phyloP scores from a whole-genome alignment of 2,888 invertebrate species.

The Holacanthella duospinosa region DNA sequence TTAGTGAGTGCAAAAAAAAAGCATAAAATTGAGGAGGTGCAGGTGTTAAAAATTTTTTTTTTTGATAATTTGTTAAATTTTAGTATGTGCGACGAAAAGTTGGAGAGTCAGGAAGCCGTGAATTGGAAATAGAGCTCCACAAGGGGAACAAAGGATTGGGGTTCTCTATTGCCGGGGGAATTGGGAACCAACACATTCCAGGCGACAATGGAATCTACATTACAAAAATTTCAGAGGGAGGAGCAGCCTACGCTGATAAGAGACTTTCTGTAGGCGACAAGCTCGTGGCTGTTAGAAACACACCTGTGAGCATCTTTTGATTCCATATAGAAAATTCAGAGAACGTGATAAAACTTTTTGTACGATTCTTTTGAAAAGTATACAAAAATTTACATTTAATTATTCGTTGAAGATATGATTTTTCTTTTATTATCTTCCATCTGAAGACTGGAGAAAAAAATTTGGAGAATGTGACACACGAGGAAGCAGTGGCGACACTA shows the following conservation, averaged over 20 bases:
- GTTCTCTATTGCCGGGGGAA: constrained; percentile 97
- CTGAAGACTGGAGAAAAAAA: constrained; percentile 71
- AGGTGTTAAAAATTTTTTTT: neutral
- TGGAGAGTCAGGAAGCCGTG: constrained; percentile 51
- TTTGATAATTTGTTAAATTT: constrained; percentile 1
- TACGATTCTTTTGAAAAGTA: too few relatives aligned
- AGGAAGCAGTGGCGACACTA: constrained; percentile 89
- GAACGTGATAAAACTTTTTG: too few relatives aligned
- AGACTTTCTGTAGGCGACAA: constrained; percentile 84
- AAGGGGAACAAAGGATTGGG: constrained; percentile 90
- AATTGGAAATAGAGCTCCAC: constrained; percentile 72
- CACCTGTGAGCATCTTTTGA: constrained; percentile 64
- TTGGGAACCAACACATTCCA: constrained; percentile 84
- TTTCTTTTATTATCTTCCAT: neutral
- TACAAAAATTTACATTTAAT: neutral
- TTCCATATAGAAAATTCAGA: too few relatives aligned
- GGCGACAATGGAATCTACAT: constrained; percentile 99
- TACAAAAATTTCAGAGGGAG: constrained; percentile 97
- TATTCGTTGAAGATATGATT: neutral
- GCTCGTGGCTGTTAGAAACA: constrained; percentile 78
- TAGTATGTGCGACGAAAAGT: constrained; percentile 54
- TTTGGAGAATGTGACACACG: constrained; percentile 92
- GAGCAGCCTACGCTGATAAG: constrained; percentile 92
- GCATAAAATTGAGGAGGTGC: too few relatives aligned
- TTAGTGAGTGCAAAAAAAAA: constrained; percentile 63